Conservation (phyloP, 1,140 invertebrate species). For the Stegodyphus mimosarum region DNA sequence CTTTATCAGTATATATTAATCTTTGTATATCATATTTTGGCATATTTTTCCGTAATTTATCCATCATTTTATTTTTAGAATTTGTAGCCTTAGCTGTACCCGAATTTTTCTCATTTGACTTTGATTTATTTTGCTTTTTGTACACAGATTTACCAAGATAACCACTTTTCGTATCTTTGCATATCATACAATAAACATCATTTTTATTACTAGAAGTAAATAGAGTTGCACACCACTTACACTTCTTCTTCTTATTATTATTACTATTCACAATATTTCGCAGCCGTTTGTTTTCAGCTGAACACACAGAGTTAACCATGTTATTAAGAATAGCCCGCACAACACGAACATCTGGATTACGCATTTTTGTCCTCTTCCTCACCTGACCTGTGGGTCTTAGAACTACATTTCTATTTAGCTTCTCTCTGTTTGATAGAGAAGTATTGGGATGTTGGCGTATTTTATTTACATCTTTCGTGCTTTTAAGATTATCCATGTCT, state of each 20-base stretch:
- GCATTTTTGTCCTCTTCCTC: background rate
- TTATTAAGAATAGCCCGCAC: slow-evolving; percentile 2
- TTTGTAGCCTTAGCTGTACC: background rate
- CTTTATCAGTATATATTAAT: slow-evolving; percentile 28
- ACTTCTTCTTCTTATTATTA: background rate
- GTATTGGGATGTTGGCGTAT: background rate
- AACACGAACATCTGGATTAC: background rate
- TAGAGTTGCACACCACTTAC: slow-evolving; percentile 3
- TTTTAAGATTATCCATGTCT: slow-evolving; percentile 22
- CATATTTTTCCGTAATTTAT: slow-evolving; percentile 21
- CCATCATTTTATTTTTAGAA: slow-evolving; percentile 10
- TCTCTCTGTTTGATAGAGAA: background rate
- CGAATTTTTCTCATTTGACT: background rate
- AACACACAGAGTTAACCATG: slow-evolving; percentile 26
- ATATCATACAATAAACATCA: slow-evolving; percentile 3
- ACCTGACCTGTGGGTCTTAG: background rate
- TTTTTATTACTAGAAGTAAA: background rate
- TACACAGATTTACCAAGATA: background rate
- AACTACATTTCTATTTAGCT: background rate
- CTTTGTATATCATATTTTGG: slow-evolving; percentile 30
- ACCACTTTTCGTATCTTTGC: background rate
- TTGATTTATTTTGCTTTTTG: background rate
- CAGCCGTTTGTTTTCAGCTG: background rate
- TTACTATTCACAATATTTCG: background rate
- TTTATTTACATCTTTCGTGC: background rate